Evolutionary conservation across 2,113 vertebrate species (phyloP).

Genomic region (Poeciliopsis retropinna): DNA sequence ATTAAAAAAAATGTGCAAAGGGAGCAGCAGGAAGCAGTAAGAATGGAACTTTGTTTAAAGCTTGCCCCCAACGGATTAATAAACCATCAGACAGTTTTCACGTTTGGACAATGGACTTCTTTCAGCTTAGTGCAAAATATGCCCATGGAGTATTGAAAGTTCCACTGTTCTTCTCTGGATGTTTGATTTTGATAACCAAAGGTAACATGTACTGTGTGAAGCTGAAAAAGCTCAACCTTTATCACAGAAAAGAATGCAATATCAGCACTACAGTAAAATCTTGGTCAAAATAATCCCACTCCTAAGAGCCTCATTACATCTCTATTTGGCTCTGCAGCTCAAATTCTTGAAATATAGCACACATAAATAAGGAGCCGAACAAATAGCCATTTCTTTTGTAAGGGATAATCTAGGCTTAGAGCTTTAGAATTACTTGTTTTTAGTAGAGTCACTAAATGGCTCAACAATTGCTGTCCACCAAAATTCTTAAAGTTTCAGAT

Average conservation of each 20-base stretch:
- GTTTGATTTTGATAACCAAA: not conserved
- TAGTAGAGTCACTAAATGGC: too few relatives aligned
- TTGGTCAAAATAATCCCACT: constrained; percentile 18
- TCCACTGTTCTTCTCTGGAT: not conserved
- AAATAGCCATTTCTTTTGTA: too few relatives aligned
- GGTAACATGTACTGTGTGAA: not conserved
- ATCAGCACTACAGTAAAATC: constrained; percentile 13
- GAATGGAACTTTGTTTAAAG: not conserved
- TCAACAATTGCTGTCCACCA: too few relatives aligned
- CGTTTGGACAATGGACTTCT: not conserved
- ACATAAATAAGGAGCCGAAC: not conserved
- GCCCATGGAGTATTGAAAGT: not conserved
- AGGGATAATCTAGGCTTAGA: too few relatives aligned
- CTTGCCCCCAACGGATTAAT: not conserved
- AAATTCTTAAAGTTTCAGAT: too few relatives aligned
- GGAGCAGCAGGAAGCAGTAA: not conserved
- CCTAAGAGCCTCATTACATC: constrained; percentile 12
- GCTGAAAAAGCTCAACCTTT: not conserved
- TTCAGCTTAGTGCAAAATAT: not conserved
- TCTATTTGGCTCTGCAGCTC: not conserved
- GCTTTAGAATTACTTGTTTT: too few relatives aligned
- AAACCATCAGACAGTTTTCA: not conserved
- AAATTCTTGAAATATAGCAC: not conserved
- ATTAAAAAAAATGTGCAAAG: not conserved
- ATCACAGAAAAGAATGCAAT: not conserved